A percentile compares a stretch with the other conserved stretches of the same genome.
Evolutionary conservation across 2,888 invertebrate species (phyloP).

Genomic region (Mongoloraphidia duomilia): DNA sequence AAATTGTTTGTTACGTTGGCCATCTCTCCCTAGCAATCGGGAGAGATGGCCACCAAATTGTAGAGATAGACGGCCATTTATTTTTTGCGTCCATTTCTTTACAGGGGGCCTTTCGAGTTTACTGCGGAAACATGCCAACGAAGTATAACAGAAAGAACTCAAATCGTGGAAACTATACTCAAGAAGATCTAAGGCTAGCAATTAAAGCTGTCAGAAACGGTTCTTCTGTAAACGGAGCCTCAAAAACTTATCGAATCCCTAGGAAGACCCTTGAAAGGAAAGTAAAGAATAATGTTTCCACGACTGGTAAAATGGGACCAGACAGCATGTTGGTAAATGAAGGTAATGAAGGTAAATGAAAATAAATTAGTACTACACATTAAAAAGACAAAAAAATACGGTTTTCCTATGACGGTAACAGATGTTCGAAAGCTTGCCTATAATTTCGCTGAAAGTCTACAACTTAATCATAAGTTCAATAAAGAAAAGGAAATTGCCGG

Average conservation of each 20-base stretch:
- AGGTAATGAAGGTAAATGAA: slow-evolving; percentile 9
- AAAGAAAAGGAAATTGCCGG: slow-evolving; percentile 17
- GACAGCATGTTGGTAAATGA: slow-evolving; percentile 6
- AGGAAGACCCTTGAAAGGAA: too few species aligned
- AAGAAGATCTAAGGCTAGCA: slow-evolving; percentile 8
- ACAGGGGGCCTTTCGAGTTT: slow-evolving; percentile 3
- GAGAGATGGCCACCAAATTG: slow-evolving; percentile 7
- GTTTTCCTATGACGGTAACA: slow-evolving; percentile 9
- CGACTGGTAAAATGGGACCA: slow-evolving; percentile 10
- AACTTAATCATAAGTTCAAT: slow-evolving; percentile 18
- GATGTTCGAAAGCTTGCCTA: slow-evolving; percentile 9
- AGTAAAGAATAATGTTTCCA: slow-evolving; percentile 6
- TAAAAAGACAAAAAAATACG: slow-evolving; percentile 9
- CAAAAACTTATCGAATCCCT: slow-evolving; percentile 7
- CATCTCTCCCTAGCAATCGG: slow-evolving; percentile 6
- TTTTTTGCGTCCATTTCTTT: slow-evolving; percentile 1
- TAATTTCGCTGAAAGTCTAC: slow-evolving; percentile 5
- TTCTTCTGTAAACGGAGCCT: slow-evolving; percentile 5
- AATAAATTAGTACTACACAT: slow-evolving; percentile 10
- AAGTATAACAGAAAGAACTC: slow-evolving; percentile 4
- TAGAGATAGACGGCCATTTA: slow-evolving; percentile 3
- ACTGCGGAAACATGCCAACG: slow-evolving; percentile 8
- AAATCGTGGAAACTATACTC: slow-evolving; percentile 5
- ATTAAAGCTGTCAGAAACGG: slow-evolving; percentile 10
- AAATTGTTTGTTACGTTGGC: slow-evolving; percentile 8